Base-by-base conservation (phyloP, 2,797 vertebrate species). In the Melopsittacus undulatus region DNA sequence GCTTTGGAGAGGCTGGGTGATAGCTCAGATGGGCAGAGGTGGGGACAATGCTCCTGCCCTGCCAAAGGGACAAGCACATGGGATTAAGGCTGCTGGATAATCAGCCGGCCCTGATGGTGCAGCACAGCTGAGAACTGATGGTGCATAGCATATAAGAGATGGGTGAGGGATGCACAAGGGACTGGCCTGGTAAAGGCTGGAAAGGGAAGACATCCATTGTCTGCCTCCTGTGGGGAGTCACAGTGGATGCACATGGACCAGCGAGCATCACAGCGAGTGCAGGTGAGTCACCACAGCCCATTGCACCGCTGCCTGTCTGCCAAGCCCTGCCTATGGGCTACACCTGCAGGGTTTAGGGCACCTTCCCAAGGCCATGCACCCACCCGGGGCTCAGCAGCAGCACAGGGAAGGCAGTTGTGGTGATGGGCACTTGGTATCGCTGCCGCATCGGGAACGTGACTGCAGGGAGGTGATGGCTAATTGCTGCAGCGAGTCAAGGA, bases 401-500 rank as follows among this genome's bases (percentile, higher is more conserved):
- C 11, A 0, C 3, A 1, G 83, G 46, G 63, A 92, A 34, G 59
- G 74, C 23, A 23, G 43, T 54, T 61, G 24, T 62, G 78, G 51
- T 11, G 29, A 2, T 4, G 13, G 68, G 75, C 22, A 5, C 94
- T 82, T 74, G 1, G 4, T 67, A 42, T 92, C 17, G 1, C 56
- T 17, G 82, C 95, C 54, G 91, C 40, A 36, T 38, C 0, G 1
- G 67, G 92, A 95, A 96, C 67, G 82, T 80, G 94, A 94, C 89
- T 66, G 92, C n/a, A 14, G 89, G 85, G 76, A 95, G 91, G 87
- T 85, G 82, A 85, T 0, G 29, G 86, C 92, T 97, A 97, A 97
- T 96, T 94, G 96, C 92, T 87, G 94, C 90, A 94, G 91, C 80
- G 62, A 95, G 96, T 96, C 93, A 96, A 95, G 94, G 87, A 87